Evolutionary conservation across 2,113 vertebrate species (phyloP).

Genomic region (Callionymus lyra): DNA sequence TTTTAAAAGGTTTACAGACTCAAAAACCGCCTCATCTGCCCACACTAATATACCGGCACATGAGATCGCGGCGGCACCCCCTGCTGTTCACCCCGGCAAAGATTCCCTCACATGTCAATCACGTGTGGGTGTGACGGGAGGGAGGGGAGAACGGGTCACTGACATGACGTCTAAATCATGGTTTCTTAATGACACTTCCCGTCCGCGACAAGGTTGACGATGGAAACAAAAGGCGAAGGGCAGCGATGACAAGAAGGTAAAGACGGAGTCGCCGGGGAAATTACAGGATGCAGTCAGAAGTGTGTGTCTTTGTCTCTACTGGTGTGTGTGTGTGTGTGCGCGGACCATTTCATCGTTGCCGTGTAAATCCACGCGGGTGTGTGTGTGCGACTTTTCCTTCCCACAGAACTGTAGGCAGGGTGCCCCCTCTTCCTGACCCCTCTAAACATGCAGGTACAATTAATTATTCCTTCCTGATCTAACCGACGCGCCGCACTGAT

Average conservation of each 20-base stretch:
- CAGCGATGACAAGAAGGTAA: conserved; percentile 24
- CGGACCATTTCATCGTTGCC: too few species aligned
- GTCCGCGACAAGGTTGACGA: conserved; percentile 20
- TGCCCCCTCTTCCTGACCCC: conserved; percentile 58
- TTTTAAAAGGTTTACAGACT: too few species aligned
- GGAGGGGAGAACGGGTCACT: conserved; percentile 1
- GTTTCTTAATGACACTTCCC: conserved; percentile 23
- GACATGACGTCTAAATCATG: conserved; percentile 30
- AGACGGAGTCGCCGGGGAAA: conserved; percentile 28
- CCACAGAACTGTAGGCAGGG: conserved; percentile 24
- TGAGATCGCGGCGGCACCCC: conserved; percentile 14
- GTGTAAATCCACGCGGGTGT: not conserved
- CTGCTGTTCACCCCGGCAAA: conserved; percentile 10
- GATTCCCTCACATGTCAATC: conserved; percentile 19
- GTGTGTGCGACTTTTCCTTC: conserved; percentile 2
- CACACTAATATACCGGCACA: too few species aligned
- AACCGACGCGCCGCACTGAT: conserved; percentile 58
- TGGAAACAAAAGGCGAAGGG: conserved; percentile 34
- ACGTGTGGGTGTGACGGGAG: conserved; percentile 16
- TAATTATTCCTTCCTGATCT: conserved; percentile 72
- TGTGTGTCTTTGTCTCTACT: too few species aligned
- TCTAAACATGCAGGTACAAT: conserved; percentile 74
- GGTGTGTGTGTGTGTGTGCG: not conserved
- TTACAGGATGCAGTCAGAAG: conserved; percentile 8
- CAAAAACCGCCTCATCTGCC: too few species aligned